A percentile compares a stretch with the other conserved stretches of the same genome.
These are phyloP conservation scores for Torymus tubicola DNA, from an alignment of 2,888 invertebrate species.

Conservation along the genomic window DNA sequence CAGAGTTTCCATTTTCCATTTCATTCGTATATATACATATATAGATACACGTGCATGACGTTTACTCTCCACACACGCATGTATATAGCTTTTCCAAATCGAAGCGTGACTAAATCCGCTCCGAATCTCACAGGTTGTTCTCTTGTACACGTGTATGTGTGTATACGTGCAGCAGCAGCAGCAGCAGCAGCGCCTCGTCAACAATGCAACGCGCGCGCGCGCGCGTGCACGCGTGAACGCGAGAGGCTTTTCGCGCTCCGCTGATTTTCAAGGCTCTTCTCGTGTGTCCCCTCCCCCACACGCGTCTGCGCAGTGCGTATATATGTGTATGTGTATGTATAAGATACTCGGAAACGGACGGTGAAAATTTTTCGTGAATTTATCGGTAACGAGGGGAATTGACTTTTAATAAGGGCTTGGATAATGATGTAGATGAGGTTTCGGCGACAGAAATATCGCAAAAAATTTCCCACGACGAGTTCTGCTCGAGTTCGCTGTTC, in stretches of 20 bases:
- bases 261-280: constrained; percentile 48
- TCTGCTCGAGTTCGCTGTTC: too few species aligned
- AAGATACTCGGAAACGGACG: background rate
- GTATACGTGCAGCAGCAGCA: background rate
- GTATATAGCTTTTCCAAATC: too few species aligned
- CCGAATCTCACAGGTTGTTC: constrained; percentile 34
- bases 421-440: too few species aligned
- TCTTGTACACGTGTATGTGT: background rate
- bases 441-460: too few species aligned
- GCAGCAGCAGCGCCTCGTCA: background rate
- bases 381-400: too few species aligned
- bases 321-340: too few species aligned
- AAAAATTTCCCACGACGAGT: too few species aligned
- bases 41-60: too few species aligned
- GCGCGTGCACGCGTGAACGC: background rate
- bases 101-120: constrained; percentile 9
- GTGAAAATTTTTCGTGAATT: background rate
- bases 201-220: constrained; percentile 6
- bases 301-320: too few species aligned
- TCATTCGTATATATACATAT: too few species aligned
- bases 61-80: too few species aligned
- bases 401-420: too few species aligned
- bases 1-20: background rate
- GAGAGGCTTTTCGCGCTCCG: constrained; percentile 29
- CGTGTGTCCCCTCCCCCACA: background rate